These are phyloP conservation scores for Lycia hirtaria DNA, from an alignment of 2,888 invertebrate species.

Conservation along the genomic window DNA sequence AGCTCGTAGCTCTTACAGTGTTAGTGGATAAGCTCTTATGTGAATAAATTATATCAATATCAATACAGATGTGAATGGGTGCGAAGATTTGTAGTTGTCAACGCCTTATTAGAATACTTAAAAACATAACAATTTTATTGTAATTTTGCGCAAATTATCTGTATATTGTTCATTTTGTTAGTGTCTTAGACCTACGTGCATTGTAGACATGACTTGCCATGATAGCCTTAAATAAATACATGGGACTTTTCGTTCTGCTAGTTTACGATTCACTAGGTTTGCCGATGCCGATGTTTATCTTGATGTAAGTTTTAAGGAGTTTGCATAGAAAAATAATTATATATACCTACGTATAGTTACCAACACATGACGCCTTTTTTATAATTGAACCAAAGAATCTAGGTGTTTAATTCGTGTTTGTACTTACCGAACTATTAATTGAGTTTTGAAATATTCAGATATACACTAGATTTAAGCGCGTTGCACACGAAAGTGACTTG, in stretches of 20 bases:
- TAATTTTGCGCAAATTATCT: constrained; percentile 1
- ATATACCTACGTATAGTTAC: too few relatives aligned
- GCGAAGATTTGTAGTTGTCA: too few relatives aligned
- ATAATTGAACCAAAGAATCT: constrained; percentile 27
- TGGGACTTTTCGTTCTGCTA: neutral
- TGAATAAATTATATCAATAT: too few relatives aligned
- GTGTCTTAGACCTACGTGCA: neutral
- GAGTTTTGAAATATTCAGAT: neutral
- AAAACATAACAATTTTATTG: neutral
- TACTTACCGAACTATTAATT: neutral
- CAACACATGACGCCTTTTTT: constrained; percentile 16
- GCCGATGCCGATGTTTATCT: too few relatives aligned
- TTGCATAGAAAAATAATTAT: constrained; percentile 1
- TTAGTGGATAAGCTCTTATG: too few relatives aligned
- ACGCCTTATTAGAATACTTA: neutral
- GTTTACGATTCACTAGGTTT: too few relatives aligned
- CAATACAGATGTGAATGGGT: too few relatives aligned
- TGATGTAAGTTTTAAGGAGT: neutral
- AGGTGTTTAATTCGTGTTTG: constrained; percentile 13
- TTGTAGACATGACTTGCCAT: neutral
- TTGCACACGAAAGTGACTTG: neutral
- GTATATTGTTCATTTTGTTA: neutral
- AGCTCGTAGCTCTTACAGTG: too few relatives aligned
- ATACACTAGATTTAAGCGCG: neutral
- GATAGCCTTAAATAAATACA: neutral